Evolutionary conservation across 2,888 invertebrate genomes (phyloP).

Genomic region (Nephrotoma appendiculata): DNA sequence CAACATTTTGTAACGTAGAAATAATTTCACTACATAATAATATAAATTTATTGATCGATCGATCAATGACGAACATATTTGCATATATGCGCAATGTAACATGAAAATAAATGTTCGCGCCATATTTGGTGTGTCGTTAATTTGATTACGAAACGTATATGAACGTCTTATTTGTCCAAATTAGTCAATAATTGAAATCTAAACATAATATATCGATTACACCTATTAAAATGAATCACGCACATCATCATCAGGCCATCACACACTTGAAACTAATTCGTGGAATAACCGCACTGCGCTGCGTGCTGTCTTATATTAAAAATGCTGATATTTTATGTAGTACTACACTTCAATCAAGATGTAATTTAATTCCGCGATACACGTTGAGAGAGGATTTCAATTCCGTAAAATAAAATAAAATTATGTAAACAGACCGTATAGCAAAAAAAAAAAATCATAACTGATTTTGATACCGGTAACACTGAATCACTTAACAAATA

Average conservation of each 20-base stretch:
- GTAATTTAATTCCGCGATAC: background rate
- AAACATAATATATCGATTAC: background rate
- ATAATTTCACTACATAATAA: too few species aligned
- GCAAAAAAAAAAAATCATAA: background rate
- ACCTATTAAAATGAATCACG: background rate
- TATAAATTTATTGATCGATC: too few species aligned
- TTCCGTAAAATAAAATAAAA: background rate
- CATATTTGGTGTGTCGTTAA: background rate
- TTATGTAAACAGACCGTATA: background rate
- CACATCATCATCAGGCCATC: background rate
- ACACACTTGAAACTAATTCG: background rate
- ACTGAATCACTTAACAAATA: background rate
- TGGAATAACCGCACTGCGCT: background rate
- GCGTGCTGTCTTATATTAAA: background rate
- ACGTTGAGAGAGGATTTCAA: background rate
- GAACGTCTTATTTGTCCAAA: background rate
- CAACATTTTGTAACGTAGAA: too few species aligned
- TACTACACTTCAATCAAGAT: background rate
- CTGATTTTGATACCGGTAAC: background rate
- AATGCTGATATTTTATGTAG: background rate
- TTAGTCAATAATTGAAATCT: background rate
- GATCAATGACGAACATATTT: too few species aligned
- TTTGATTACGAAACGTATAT: background rate
- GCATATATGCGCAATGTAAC: too few species aligned
- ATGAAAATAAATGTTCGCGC: background rate